These are phyloP conservation scores for Sebastes oblongus DNA, from an alignment of 2,797 vertebrate species.

Conservation along the genomic window DNA sequence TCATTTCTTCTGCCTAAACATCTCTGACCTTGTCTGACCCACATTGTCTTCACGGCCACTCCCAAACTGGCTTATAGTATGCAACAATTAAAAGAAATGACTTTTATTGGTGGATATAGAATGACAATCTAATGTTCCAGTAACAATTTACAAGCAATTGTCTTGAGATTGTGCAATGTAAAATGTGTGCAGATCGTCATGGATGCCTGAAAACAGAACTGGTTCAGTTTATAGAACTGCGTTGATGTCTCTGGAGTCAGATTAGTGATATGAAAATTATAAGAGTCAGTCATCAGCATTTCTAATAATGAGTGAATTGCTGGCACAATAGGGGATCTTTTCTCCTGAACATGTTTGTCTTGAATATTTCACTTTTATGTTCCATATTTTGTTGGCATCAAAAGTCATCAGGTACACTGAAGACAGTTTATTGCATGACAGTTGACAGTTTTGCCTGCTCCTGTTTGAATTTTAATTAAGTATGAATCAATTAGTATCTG, in stretches of 20 bases:
- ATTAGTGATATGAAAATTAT: background rate
- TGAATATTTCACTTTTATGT: background rate
- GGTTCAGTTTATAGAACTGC: background rate
- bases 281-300: background rate
- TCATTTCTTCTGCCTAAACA: slow-evolving; percentile 41
- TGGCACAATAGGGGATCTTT: background rate
- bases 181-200: background rate
- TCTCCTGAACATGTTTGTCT: background rate
- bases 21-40: slow-evolving; percentile 38
- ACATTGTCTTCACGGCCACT: background rate
- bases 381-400: background rate
- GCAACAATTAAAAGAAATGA: background rate
- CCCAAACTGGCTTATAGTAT: background rate
- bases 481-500: background rate
- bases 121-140: background rate
- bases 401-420: background rate
- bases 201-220: background rate
- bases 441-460: background rate
- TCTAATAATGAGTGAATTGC: background rate
- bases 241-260: background rate
- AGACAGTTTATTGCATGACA: background rate
- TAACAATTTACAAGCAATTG: background rate
- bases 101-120: background rate
- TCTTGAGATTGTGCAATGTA: background rate
- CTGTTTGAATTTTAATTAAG: background rate